Evolutionary conservation across 2,113 vertebrate genomes (phyloP).

Genomic region (Silurus glanis): DNA sequence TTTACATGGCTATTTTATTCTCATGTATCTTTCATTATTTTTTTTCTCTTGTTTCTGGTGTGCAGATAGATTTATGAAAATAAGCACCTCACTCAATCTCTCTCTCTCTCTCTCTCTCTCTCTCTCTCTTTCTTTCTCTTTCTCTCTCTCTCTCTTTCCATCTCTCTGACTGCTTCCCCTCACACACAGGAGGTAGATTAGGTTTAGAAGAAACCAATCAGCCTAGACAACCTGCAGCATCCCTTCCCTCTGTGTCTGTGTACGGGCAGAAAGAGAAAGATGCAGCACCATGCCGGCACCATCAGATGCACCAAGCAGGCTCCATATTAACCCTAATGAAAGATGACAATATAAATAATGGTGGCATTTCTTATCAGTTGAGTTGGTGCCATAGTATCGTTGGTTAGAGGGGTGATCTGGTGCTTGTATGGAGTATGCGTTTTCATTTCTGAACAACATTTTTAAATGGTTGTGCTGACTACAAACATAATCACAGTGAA

Average conservation of each 20-base stretch:
- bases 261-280: conserved; percentile 22
- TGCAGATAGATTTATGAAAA: conserved; percentile 45
- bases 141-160: conserved; percentile 41
- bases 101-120: conserved; percentile 58
- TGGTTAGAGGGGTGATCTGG: not conserved
- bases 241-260: conserved; percentile 22
- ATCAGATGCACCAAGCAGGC: conserved; percentile 37
- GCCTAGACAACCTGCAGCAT: conserved; percentile 36
- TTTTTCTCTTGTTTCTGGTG: conserved; percentile 31
- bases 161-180: conserved; percentile 50
- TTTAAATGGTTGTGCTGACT: not conserved
- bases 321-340: conserved; percentile 40
- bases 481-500: not conserved
- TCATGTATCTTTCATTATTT: conserved; percentile 52
- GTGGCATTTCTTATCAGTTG: conserved; percentile 19
- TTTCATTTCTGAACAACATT: not conserved
- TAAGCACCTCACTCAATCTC: conserved; percentile 50
- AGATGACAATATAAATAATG: conserved; percentile 36
- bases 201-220: conserved; percentile 47
- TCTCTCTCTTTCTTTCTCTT: conserved; percentile 36
- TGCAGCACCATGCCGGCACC: conserved; percentile 24
- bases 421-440: not conserved
- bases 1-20: conserved; percentile 50
- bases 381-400: not conserved
- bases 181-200: conserved; percentile 44